A percentile compares a stretch with the other conserved stretches of the same genome.
Evolutionary conservation across 1,140 invertebrate genomes (phyloP).

Genomic region (Leptinotarsa undecemlineata): DNA sequence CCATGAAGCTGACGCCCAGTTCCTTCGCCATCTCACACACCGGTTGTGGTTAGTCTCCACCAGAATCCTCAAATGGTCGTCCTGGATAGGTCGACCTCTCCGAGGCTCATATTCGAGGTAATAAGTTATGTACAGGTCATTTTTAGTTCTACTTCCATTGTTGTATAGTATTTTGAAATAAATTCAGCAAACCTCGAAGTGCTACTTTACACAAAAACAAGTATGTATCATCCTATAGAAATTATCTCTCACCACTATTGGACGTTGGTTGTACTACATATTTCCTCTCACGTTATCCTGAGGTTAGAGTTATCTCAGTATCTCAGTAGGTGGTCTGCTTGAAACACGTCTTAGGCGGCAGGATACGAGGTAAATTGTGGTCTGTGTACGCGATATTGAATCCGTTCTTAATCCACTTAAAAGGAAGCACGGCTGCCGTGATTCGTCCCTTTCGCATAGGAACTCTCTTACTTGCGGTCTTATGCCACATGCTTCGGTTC

Average conservation of each 20-base stretch:
- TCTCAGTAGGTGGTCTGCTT: slow-evolving; percentile 5
- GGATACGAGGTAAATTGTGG: background rate
- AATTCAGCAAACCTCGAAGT: too few species aligned
- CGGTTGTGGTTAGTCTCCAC: too few species aligned
- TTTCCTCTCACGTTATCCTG: slow-evolving; percentile 5
- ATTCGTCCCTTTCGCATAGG: background rate
- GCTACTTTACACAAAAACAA: too few species aligned
- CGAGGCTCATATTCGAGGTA: too few species aligned
- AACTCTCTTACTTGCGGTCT: background rate
- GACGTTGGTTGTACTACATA: background rate
- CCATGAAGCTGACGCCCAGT: too few species aligned
- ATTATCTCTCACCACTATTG: background rate
- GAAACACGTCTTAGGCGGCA: background rate
- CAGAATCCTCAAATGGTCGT: too few species aligned
- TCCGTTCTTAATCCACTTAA: background rate
- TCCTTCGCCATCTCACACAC: too few species aligned
- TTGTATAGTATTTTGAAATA: too few species aligned
- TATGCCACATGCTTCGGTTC: background rate
- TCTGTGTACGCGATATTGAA: background rate
- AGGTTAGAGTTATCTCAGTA: slow-evolving; percentile 6
- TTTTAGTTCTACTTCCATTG: too few species aligned
- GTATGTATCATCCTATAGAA: background rate
- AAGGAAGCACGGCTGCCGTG: slow-evolving; percentile 1
- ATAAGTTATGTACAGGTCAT: too few species aligned
- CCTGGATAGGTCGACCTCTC: too few species aligned